Conservation (phyloP, 1,140 invertebrate genomes). For the Metaphire vulgaris region DNA sequence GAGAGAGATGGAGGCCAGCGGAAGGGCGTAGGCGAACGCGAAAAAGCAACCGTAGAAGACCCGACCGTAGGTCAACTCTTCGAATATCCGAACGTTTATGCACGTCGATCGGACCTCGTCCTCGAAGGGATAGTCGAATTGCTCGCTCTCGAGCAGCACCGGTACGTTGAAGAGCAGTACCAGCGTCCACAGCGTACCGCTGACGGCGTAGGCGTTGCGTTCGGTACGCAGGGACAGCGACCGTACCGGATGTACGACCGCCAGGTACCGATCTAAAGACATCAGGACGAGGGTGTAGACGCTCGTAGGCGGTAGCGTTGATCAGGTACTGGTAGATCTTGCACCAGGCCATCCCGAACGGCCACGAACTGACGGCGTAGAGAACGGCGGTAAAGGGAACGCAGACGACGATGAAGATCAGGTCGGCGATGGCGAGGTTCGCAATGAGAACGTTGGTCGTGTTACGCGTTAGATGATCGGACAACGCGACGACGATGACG, state of each 20-base stretch:
- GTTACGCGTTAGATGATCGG: not conserved
- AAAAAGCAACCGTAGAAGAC: not conserved
- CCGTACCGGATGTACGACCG: constrained; percentile 85
- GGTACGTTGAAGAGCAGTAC: constrained; percentile 69
- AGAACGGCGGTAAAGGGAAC: constrained; percentile 63
- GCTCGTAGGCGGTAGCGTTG: constrained; percentile 76
- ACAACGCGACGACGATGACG: constrained; percentile 9
- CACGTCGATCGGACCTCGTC: constrained; percentile 38
- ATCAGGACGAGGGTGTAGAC: constrained; percentile 91
- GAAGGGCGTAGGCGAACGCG: constrained; percentile 7
- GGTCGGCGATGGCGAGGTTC: constrained; percentile 76
- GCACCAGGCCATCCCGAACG: constrained; percentile 83
- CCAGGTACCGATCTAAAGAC: constrained; percentile 88
- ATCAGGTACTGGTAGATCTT: constrained; percentile 69
- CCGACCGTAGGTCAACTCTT: not conserved
- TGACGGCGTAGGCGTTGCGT: constrained; percentile 67
- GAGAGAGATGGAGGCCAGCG: not conserved
- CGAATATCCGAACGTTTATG: not conserved
- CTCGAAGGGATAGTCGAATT: constrained; percentile 57
- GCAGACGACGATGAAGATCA: constrained; percentile 90
- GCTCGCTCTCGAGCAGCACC: constrained; percentile 70
- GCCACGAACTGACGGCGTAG: constrained; percentile 60
- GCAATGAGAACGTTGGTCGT: constrained; percentile 82
- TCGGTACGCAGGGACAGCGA: constrained; percentile 81
- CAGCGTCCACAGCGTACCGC: constrained; percentile 66